Percentiles rank a stretch among this genome's conserved stretches.
Conservation (phyloP, 2,888 invertebrate genomes). For the Nebria salina region DNA sequence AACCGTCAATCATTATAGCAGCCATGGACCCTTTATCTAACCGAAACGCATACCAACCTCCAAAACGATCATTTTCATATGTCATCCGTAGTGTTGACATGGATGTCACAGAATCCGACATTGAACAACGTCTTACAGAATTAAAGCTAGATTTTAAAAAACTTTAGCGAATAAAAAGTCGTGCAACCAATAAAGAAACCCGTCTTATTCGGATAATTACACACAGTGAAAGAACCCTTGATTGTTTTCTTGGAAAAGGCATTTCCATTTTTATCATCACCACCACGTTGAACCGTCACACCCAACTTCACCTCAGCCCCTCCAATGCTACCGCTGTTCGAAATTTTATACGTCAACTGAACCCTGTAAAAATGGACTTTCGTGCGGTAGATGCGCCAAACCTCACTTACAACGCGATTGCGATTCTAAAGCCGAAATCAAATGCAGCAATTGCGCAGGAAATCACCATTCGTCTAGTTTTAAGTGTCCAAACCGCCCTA, state of each 20-base stretch:
- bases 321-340: conserved; percentile 10
- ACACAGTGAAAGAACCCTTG: background rate
- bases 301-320: conserved; percentile 2
- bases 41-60: too few species aligned
- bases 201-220: conserved; percentile 7
- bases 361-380: too few species aligned
- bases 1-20: too few species aligned
- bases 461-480: background rate
- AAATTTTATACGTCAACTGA: background rate
- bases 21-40: too few species aligned
- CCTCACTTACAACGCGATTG: background rate
- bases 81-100: background rate
- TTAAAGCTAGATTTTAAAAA: background rate
- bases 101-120: background rate
- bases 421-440: background rate
- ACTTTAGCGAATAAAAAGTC: background rate
- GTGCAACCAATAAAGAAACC: background rate
- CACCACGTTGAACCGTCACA: conserved; percentile 8
- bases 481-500: background rate
- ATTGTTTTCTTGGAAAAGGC: background rate
- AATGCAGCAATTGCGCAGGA: background rate
- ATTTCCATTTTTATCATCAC: background rate
- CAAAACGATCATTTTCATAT: background rate
- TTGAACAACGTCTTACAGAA: background rate
- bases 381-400: background rate